Base-by-base conservation (phyloP, 2,113 vertebrate genomes). In the Petromus typicus region DNA sequence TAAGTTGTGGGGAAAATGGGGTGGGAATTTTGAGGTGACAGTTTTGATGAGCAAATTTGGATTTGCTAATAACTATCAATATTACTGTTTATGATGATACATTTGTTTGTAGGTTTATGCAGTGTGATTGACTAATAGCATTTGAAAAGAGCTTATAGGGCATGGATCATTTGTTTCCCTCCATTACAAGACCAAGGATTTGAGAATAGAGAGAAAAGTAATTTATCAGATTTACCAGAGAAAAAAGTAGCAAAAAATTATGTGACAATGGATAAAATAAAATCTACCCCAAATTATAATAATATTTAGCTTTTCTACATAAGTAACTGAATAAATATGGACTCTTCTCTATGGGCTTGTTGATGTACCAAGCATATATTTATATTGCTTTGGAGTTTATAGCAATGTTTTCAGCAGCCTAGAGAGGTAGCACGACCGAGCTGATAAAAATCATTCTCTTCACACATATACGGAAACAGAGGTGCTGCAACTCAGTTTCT, bases 311-410 rank as follows among this genome's bases (percentile, higher is more conserved):
- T 86, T 61, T 30, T 56, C 85, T 92, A 43, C 78, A 61, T 56
- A n/a, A 66, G 3, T 84, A 73, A 57, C 22, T 61, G 67, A 91
- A 69, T 93, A 30, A 86, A 45, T 71, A 2, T 79, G 5, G 10
- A 17, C 13, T 91, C 92, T 89, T 12, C 57, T 94, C 23, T 84
- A n/a, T 67, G 61, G 32, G 64, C 9, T 94, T 91, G n/a, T 48
- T 94, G 80, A 57, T 86, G 34, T 40, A 87, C 84, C 23, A 93
- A 85, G n/a, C 64, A 79, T 73, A 89, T 66, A 85, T 89, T 63
- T 37, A 81, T 69, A 51, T 94, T 92, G 7, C 56, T 89, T 90
- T 64, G 78, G 67, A 80, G 18, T 88, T 85, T 57, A n/a, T 25
- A 61, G 37, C 18, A 86, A 73, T 89, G 7, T n/a, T 90, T 93